A percentile compares a stretch with the other conserved stretches of the same genome.
phyloP scores from a whole-genome alignment of 2,797 vertebrate species.

The Manis crassicaudata region DNA sequence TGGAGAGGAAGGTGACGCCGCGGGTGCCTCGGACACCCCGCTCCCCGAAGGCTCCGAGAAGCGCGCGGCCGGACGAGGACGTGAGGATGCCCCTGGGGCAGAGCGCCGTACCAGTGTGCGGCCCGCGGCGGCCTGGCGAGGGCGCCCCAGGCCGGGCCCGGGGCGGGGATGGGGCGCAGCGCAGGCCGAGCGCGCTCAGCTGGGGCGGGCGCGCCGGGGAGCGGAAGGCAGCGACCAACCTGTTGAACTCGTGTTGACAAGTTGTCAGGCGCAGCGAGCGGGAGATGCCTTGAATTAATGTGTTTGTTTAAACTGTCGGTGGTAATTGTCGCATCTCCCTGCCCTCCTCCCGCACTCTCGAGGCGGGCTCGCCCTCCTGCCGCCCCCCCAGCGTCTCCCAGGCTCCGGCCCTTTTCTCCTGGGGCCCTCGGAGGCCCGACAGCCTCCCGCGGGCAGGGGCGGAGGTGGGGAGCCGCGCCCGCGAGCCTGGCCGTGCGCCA shows the following conservation, averaged over 20 bases:
- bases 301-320: constrained; percentile 80
- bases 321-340: constrained; percentile 73
- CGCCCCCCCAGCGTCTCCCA: background rate
- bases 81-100: background rate
- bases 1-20: background rate
- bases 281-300: constrained; percentile 75
- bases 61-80: background rate
- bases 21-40: background rate
- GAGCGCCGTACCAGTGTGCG: background rate
- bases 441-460: background rate
- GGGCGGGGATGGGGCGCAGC: background rate
- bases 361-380: background rate
- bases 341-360: constrained; percentile 40
- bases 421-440: background rate
- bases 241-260: constrained; percentile 70
- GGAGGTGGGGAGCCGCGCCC: background rate
- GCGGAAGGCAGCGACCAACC: constrained; percentile 55
- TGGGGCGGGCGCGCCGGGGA: background rate
- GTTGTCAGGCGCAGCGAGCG: constrained; percentile 48
- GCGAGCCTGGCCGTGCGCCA: background rate
- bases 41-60: background rate
- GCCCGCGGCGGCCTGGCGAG: background rate
- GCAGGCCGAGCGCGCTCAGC: background rate
- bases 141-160: background rate
- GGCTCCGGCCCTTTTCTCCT: background rate